Conservation (phyloP, 2,113 vertebrate species). For the Lates calcarifer region DNA sequence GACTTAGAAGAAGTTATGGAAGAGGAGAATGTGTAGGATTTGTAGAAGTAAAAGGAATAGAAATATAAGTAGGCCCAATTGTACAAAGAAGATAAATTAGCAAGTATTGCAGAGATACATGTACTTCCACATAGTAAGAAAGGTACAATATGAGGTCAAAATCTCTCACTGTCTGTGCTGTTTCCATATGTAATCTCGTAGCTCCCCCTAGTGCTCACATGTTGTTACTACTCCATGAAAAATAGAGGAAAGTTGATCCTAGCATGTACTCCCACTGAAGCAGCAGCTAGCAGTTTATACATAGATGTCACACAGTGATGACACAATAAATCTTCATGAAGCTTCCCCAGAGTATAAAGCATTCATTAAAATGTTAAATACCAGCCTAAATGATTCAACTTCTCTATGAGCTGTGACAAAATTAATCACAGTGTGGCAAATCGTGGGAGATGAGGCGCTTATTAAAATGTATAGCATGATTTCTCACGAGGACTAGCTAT, state of each 20-base stretch:
- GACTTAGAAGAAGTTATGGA: too few relatives aligned
- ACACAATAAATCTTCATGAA: slow-evolving; percentile 53
- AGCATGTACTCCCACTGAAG: slow-evolving; percentile 11
- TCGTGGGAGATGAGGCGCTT: slow-evolving; percentile 54
- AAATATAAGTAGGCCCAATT: background rate
- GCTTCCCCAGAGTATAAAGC: slow-evolving; percentile 45
- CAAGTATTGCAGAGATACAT: background rate
- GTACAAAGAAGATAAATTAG: too few relatives aligned
- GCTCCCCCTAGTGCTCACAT: slow-evolving; percentile 54
- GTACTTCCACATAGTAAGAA: too few relatives aligned
- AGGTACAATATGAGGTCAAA: background rate
- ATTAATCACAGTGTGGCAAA: slow-evolving; percentile 72
- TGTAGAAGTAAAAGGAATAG: background rate
- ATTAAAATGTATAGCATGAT: slow-evolving; percentile 59
- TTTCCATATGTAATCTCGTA: slow-evolving; percentile 19
- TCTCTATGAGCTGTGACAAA: slow-evolving; percentile 67
- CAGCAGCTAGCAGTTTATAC: slow-evolving; percentile 34
- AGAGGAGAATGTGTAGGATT: background rate
- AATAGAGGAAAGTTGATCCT: background rate
- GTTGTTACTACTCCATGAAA: slow-evolving; percentile 16
- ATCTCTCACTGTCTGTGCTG: background rate
- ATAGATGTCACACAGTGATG: slow-evolving; percentile 34
- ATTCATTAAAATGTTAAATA: slow-evolving; percentile 73
- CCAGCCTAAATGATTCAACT: slow-evolving; percentile 57
- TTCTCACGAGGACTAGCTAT: slow-evolving; percentile 58